Evolutionary conservation across 1,140 invertebrate genomes (phyloP), one percentile per base, ranked within the genome.

Genomic region (Hetaerina americana): DNA sequence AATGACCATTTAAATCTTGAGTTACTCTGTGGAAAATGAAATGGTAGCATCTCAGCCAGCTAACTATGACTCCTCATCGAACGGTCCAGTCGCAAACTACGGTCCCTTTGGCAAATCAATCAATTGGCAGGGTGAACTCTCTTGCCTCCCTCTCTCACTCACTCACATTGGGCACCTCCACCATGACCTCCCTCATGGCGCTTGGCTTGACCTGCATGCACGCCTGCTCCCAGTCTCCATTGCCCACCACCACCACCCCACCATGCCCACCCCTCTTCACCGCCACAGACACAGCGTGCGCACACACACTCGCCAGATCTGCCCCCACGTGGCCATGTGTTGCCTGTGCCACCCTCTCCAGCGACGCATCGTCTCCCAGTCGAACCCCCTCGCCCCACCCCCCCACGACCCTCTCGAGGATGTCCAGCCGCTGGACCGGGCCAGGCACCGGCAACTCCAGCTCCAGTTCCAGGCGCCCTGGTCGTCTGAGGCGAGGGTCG

Each of bases 251-350:
- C 75, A 66, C 81, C 73, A 70, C 77, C 25, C n/a, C n/a, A n/a
- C n/a, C n/a, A n/a, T n/a, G n/a, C n/a, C n/a, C 31, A 1, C 74
- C 70, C 26, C 74, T 75, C n/a, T 78, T 80, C 5, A 85, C 78
- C 26, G 67, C 67, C 66, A 70, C 72, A 66, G 77, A 78, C 22
- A 80, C 31, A 26, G 88, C 85, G 76, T 84, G 82, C 71, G 90
- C 80, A 74, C 89, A 90, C 5, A 96, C 78, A 73, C 87, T 87
- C 0, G 87, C 83, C 28, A 97, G 81, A 85, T 97, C 94, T 15
- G 92, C 91, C 3, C 91, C 93, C 12, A 96, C 93, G 84, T 89
- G 97, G 2, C 94, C 94, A 81, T 96, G 93, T 26, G 92, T 89
- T 66, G 84, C 80, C 69, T 87, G 84, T 5, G 91, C 86, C 67